Percentiles rank a stretch among this genome's conserved stretches.
Conservation (phyloP, 2,888 invertebrate genomes). For the Sinhomidia bicolor region DNA sequence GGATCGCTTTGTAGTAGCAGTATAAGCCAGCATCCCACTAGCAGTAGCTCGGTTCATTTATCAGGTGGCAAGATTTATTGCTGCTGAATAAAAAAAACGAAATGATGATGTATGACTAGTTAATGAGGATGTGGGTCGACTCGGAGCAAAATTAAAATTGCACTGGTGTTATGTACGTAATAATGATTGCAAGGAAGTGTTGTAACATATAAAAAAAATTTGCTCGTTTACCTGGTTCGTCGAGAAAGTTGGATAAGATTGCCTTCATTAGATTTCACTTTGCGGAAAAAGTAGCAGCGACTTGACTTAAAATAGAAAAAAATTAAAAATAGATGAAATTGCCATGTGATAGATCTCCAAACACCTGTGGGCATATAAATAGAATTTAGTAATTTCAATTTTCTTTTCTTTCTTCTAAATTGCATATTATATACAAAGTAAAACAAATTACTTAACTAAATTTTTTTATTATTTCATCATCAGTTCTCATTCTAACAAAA, state of each 20-base stretch:
- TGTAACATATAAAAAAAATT: neutral
- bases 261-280: neutral
- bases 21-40: too few species aligned
- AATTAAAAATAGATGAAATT: neutral
- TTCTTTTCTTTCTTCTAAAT: too few species aligned
- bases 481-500: too few species aligned
- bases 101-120: conserved; percentile 19
- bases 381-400: too few species aligned
- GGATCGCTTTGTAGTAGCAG: too few species aligned
- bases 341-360: neutral
- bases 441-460: too few species aligned
- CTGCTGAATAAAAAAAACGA: neutral
- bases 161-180: conserved; percentile 1
- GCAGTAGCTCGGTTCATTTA: too few species aligned
- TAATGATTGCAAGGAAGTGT: neutral
- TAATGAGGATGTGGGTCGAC: conserved; percentile 42
- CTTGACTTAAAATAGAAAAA: neutral
- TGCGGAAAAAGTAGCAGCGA: neutral
- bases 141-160: conserved; percentile 19
- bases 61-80: conserved; percentile 24
- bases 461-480: too few species aligned
- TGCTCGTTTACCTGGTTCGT: neutral
- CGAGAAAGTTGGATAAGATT: neutral
- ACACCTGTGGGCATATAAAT: conserved; percentile 3
- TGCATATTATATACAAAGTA: neutral